Base-by-base conservation (phyloP, 1,140 invertebrate species). In the Drosophila nikananu region DNA sequence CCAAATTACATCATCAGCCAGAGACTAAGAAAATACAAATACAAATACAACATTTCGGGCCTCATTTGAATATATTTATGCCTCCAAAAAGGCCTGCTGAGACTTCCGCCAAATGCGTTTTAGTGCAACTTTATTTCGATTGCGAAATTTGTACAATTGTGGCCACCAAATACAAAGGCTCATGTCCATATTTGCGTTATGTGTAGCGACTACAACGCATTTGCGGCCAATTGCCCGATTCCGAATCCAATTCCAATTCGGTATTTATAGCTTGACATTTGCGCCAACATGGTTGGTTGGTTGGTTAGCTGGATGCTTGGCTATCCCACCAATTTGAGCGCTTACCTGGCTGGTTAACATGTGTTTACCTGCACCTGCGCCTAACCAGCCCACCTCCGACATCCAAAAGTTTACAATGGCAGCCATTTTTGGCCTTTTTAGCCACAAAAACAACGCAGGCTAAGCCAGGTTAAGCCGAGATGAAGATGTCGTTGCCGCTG, bases 251-350 rank as follows among this genome's bases (percentile, higher is more conserved):
- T 80, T 73, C 82, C 82, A 79, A 86, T 87, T 82, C 80, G 80
- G 83, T 87, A 89, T 87, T 87, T 87, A 87, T 87, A 89, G 84
- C 84, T 57, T 89, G 84, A 89, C 84, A 89, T 89, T 89, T 86
- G 77, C 68, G 73, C 71, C 83, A 87, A 87, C 83, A 46, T 55
- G 63, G 48, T 21, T 55, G 52, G 35, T 21, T 55, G 52, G 35
- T 7, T 37, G 3, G 12, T 2, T 19, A 19, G 30, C 9, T 19
- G 41, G 41, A 12, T 44, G n/a, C 2, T 42, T 55, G 52, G 27
- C 44, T 27, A 23, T 37, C 42, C 30, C 30, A 30, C 52, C 35
- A 44, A 41, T 32, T 37, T 17, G 8, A 27, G 25, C 66, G 30
- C 39, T 55, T 41, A 30, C 25, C 35, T 39, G 17, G 46, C 83